A percentile compares a stretch with the other conserved stretches of the same genome.
phyloP scores from a whole-genome alignment of 1,140 invertebrate genomes.

The Samia ricini region DNA sequence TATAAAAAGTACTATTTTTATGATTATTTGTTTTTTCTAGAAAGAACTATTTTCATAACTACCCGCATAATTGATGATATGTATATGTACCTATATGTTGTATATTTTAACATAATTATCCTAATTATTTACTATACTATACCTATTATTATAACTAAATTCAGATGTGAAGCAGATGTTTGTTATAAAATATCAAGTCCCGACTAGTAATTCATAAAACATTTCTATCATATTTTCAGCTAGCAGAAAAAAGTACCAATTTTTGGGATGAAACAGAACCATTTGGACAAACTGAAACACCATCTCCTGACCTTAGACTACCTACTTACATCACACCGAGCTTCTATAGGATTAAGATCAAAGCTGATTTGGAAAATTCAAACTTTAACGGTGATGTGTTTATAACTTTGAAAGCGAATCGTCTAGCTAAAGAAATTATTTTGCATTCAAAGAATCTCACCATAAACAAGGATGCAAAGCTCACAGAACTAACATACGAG shows the following conservation, averaged over 20 bases:
- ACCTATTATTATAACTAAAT: no score
- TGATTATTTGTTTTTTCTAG: no score
- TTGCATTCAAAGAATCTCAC: slow-evolving; percentile 83
- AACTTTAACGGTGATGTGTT: slow-evolving; percentile 80
- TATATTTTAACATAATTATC: no score
- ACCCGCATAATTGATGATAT: no score
- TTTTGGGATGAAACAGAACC: slow-evolving; percentile 61
- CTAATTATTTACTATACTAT: no score
- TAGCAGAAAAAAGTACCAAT: slow-evolving; percentile 47
- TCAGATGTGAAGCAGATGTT: no score
- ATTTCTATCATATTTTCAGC: slow-evolving; percentile 33
- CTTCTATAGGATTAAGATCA: slow-evolving; percentile 83
- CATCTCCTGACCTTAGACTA: slow-evolving; percentile 73
- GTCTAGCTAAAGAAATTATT: slow-evolving; percentile 75
- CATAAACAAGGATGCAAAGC: slow-evolving; percentile 63
- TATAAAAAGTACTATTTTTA: no score
- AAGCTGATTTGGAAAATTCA: slow-evolving; percentile 79
- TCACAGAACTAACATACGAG: slow-evolving; percentile 71
- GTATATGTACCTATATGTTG: no score
- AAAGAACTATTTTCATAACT: no score
- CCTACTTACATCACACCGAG: slow-evolving; percentile 80
- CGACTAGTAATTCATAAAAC: no score
- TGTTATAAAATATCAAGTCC: no score
- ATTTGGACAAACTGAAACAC: slow-evolving; percentile 40
- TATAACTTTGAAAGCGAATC: slow-evolving; percentile 75